phyloP scores from a whole-genome alignment of 2,888 invertebrate genomes.

The Coenonympha arcania region DNA sequence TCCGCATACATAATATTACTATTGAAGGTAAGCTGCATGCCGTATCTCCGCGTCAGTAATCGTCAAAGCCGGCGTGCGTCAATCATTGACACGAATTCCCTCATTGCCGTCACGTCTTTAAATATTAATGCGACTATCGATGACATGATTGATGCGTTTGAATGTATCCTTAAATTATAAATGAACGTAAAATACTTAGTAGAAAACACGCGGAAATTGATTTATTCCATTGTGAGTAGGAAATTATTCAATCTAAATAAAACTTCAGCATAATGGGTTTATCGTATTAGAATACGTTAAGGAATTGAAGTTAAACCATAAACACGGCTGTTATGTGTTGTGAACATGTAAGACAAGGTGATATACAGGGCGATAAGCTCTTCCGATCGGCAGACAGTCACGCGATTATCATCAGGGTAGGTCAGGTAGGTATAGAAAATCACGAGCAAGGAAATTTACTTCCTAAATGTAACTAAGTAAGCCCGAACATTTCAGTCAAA shows the following conservation, averaged over 20 bases:
- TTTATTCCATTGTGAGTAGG: background rate
- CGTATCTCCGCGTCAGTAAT: too few relatives aligned
- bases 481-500: too few relatives aligned
- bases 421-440: slow-evolving; percentile 4
- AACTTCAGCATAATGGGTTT: slow-evolving; percentile 3
- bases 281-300: slow-evolving; percentile 14
- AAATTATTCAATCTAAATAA: slow-evolving; percentile 4
- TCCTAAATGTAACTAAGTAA: background rate
- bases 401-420: slow-evolving; percentile 25
- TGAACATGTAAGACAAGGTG: slow-evolving; percentile 42
- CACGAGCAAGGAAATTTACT: background rate
- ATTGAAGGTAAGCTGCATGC: too few relatives aligned
- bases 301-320: slow-evolving; percentile 23
- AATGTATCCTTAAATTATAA: background rate
- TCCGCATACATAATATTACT: too few relatives aligned
- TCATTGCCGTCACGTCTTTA: too few relatives aligned
- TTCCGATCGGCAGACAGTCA: slow-evolving; percentile 45
- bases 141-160: background rate
- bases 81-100: too few relatives aligned
- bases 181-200: background rate
- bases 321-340: slow-evolving; percentile 38
- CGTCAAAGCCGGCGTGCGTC: too few relatives aligned
- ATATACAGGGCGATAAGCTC: slow-evolving; percentile 41
- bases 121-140: too few relatives aligned
- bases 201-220: background rate